These are phyloP conservation scores for Chrysolina haemoptera DNA, from an alignment of 2,888 invertebrate species.

Conservation along the genomic window DNA sequence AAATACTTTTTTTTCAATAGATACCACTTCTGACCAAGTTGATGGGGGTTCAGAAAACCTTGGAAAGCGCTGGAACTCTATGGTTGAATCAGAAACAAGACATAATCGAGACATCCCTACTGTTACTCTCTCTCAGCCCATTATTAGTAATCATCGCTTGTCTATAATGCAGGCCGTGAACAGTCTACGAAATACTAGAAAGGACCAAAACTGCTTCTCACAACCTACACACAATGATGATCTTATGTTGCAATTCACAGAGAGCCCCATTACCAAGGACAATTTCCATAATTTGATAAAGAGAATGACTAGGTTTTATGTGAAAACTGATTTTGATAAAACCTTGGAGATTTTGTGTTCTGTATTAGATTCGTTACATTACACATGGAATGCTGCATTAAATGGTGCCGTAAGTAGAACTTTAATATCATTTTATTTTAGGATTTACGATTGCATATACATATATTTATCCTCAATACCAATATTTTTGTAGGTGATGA, in stretches of 20 bases:
- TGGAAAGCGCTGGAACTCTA: conserved; percentile 59
- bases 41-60: conserved; percentile 39
- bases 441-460: not conserved
- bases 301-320: conserved; percentile 95
- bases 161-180: conserved; percentile 56
- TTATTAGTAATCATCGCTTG: conserved; percentile 44
- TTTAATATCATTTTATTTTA: not conserved
- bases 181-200: conserved; percentile 54
- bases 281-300: conserved; percentile 86
- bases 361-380: conserved; percentile 78
- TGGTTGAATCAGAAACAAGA: conserved; percentile 71
- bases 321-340: conserved; percentile 78
- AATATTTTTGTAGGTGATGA: too few relatives aligned
- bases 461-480: too few relatives aligned
- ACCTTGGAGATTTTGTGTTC: conserved; percentile 78
- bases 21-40: conserved; percentile 34
- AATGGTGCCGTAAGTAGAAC: conserved; percentile 74
- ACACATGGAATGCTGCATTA: conserved; percentile 76
- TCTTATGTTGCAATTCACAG: conserved; percentile 78
- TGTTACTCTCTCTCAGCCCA: conserved; percentile 64
- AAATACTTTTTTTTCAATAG: conserved; percentile 12
- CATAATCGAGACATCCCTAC: conserved; percentile 56
- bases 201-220: conserved; percentile 79
- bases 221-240: conserved; percentile 90
- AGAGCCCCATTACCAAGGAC: conserved; percentile 70